Conservation (phyloP, 1,140 invertebrate species). For the Bombus difficillimus region DNA sequence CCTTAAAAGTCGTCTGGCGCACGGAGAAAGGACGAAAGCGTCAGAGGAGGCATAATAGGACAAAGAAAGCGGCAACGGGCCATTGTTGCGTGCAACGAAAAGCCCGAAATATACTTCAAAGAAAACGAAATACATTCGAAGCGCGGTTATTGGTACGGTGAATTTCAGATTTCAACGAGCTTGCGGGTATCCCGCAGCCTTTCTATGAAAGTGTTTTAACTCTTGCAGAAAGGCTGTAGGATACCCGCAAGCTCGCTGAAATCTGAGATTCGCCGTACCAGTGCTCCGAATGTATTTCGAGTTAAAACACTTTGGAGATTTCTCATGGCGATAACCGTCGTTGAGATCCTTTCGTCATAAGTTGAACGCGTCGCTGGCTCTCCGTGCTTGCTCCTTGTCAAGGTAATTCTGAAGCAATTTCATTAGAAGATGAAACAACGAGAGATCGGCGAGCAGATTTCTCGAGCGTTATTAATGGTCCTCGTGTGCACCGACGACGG, state of each 20-base stretch:
- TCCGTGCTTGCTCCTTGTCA: too few species aligned
- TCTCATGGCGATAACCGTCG: too few species aligned
- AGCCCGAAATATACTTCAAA: slow-evolving; percentile 38
- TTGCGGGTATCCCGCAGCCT: too few species aligned
- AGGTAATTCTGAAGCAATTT: not conserved
- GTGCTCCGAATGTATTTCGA: too few species aligned
- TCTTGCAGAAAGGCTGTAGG: too few species aligned
- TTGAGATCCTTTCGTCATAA: too few species aligned
- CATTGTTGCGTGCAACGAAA: slow-evolving; percentile 43
- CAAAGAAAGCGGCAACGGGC: slow-evolving; percentile 26
- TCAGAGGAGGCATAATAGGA: slow-evolving; percentile 22
- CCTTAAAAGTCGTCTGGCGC: slow-evolving; percentile 13
- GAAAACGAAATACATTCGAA: slow-evolving; percentile 19
- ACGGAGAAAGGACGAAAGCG: not conserved
- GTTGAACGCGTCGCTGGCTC: too few species aligned
- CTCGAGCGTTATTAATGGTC: not conserved
- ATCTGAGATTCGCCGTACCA: too few species aligned
- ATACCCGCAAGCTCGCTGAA: too few species aligned
- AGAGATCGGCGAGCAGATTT: not conserved
- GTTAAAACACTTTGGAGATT: too few species aligned
- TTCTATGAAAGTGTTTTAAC: too few species aligned
- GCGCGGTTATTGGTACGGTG: slow-evolving; percentile 30
- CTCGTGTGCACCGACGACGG: not conserved
- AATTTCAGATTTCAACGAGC: slow-evolving; percentile 15
- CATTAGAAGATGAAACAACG: not conserved